Percentiles rank a stretch among this genome's conserved stretches.
These are phyloP conservation scores for Tokudaia muenninki DNA, from an alignment of 2,797 vertebrate species.

Conservation along the genomic window DNA sequence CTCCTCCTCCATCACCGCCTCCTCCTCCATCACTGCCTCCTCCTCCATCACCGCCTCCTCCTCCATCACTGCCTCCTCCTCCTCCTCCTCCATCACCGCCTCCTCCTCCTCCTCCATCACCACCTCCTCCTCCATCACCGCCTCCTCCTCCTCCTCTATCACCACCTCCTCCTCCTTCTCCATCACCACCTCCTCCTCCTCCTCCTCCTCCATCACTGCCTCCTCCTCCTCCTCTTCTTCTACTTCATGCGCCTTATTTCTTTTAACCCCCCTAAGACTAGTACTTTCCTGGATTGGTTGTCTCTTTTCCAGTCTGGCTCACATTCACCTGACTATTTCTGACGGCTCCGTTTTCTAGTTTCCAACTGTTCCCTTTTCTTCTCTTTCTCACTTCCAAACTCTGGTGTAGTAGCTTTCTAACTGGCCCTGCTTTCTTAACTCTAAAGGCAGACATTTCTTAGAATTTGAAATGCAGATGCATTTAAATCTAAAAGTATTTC, in stretches of 20 bases:
- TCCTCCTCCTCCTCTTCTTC: neutral
- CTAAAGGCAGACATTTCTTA: neutral
- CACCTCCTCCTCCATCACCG: too few species aligned
- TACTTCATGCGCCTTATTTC: too few species aligned
- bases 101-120: too few species aligned
- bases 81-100: too few species aligned
- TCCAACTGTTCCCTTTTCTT: neutral
- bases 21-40: too few species aligned
- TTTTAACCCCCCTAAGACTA: neutral
- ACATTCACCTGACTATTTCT: neutral
- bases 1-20: too few species aligned
- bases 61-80: too few species aligned
- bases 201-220: too few species aligned
- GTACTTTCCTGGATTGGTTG: neutral
- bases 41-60: too few species aligned
- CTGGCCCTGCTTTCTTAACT: neutral
- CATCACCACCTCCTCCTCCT: too few species aligned
- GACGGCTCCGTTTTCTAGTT: neutral
- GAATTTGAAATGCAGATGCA: neutral
- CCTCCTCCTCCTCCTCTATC: too few species aligned
- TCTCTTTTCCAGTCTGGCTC: neutral
- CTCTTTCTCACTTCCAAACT: neutral
- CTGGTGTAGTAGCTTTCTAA: neutral
- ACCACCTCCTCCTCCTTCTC: too few species aligned
- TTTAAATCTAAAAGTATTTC: conserved; percentile 6